Base-by-base conservation (phyloP, 2,797 vertebrate genomes). In the Enteromius trimaculatus region DNA sequence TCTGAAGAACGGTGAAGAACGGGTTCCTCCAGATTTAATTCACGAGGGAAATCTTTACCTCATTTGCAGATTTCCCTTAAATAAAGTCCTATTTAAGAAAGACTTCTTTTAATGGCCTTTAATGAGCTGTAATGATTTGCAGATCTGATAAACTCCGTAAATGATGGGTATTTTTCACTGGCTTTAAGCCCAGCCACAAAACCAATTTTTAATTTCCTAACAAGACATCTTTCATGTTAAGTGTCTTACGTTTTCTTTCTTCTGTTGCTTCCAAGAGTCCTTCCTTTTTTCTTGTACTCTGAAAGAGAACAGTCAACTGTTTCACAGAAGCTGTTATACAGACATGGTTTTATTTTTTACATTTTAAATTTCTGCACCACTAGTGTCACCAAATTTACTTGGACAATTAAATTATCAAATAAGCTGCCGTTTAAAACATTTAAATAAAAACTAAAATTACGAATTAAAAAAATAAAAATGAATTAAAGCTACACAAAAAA, bases 161-260 rank as follows among this genome's bases (percentile, higher is more conserved):
- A 17, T 77, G 37, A 44, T 29, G 23, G 9, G 26, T 29, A 62
- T 62, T 62, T 19, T 29, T 62, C 14, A 42, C n/a, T 77, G 55
- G 55, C 55, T 60, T 77, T 77, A 42, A 19, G 53, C 37, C 55
- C 4, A 42, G 37, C 37, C n/a, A 77, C 37, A 77, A 42, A 77
- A 77, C 4, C 19, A 44, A 17, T 77, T 9, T 42, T 62, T 62
- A 44, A 77, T 77, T 77, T 11, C 55, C 58, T 44, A 29, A 70
- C 68, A 70, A 77, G 9, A 77, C 23, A 44, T 62, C 44, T 60
- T 62, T 62, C 55, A 29, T 77, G 75, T 77, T 26, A 62, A 77
- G 23, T 29, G 55, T 77, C 23, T 77, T 47, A 29, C 0, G 1
- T 77, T 21, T 77, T 62, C 9, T 47, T 77, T 29, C 75, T 62